Percentiles rank a stretch among this genome's conserved stretches.
phyloP scores from a whole-genome alignment of 2,888 invertebrate genomes.

The Bombylius major region DNA sequence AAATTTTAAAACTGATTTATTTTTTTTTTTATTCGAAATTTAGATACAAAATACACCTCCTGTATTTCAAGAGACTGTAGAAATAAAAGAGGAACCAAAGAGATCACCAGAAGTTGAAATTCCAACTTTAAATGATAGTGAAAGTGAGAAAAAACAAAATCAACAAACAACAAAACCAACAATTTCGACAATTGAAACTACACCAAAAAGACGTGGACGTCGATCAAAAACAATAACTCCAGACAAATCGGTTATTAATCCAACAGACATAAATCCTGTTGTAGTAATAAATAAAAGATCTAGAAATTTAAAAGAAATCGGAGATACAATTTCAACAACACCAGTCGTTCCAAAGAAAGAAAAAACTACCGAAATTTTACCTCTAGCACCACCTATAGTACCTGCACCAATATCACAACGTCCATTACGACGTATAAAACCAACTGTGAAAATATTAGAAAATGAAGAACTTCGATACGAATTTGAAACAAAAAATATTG shows the following conservation, averaged over 20 bases:
- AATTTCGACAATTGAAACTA: slow-evolving; percentile 16
- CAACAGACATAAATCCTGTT: neutral
- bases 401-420: slow-evolving; percentile 23
- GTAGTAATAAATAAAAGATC: slow-evolving; percentile 19
- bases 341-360: neutral
- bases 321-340: neutral
- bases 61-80: neutral
- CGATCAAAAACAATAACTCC: slow-evolving; percentile 24
- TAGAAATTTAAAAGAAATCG: slow-evolving; percentile 15
- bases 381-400: neutral
- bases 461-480: slow-evolving; percentile 49
- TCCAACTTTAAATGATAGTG: neutral
- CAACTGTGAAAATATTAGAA: slow-evolving; percentile 52
- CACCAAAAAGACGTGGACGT: slow-evolving; percentile 33
- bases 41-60: neutral
- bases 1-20: no score
- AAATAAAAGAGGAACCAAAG: neutral
- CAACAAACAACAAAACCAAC: neutral
- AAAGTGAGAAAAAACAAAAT: neutral
- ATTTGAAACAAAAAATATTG: slow-evolving; percentile 44
- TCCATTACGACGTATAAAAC: slow-evolving; percentile 47
- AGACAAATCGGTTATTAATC: slow-evolving; percentile 1
- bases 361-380: neutral
- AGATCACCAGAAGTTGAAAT: slow-evolving; percentile 1
- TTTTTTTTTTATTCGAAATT: no score